These are phyloP conservation scores for Argya squamiceps DNA, from an alignment of 2,797 vertebrate species.

Conservation along the genomic window DNA sequence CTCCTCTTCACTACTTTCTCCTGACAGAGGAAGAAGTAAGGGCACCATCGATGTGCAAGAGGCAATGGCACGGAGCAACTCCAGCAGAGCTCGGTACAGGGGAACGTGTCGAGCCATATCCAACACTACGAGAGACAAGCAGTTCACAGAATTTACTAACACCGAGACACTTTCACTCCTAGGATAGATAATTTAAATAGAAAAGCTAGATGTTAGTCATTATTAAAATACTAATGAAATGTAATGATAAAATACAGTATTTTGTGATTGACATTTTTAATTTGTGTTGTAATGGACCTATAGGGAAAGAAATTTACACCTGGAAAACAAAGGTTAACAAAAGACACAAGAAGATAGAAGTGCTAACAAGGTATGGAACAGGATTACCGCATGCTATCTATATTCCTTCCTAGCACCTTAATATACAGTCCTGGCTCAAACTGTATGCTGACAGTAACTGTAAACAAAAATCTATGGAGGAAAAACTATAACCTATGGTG, in stretches of 20 bases:
- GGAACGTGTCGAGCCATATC: slow-evolving; percentile 99
- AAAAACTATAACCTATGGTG: neutral
- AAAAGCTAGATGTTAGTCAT: neutral
- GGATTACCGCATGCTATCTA: neutral
- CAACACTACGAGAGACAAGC: slow-evolving; percentile 80
- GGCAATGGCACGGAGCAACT: slow-evolving; percentile 93
- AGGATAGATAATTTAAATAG: neutral
- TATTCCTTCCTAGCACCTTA: neutral
- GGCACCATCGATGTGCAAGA: slow-evolving; percentile 93
- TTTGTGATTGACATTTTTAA: neutral
- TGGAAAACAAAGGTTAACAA: neutral
- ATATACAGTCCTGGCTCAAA: neutral
- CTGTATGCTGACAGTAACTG: fast-evolving
- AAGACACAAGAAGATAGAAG: neutral
- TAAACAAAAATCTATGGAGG: neutral
- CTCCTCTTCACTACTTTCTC: slow-evolving; percentile 82
- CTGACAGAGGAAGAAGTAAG: slow-evolving; percentile 89
- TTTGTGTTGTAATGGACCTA: neutral
- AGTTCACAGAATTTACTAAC: neutral
- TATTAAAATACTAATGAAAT: neutral
- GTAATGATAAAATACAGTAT: neutral
- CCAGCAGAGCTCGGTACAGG: slow-evolving; percentile 91
- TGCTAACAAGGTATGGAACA: neutral
- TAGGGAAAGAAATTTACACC: neutral
- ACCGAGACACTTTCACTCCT: neutral